phyloP scores from a whole-genome alignment of 2,888 invertebrate species.

The Druceiella hillmani region DNA sequence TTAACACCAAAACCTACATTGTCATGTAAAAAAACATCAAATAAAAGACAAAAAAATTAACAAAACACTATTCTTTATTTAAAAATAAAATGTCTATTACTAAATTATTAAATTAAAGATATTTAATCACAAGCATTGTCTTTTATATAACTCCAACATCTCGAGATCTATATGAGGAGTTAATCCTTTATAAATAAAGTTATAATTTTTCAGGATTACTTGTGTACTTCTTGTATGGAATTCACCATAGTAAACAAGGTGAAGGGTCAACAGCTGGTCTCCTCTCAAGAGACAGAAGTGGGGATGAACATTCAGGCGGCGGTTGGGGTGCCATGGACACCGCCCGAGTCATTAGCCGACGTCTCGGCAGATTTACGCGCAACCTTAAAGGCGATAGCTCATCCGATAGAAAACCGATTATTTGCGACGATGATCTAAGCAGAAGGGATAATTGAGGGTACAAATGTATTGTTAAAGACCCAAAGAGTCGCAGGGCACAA shows the following conservation, averaged over 20 bases:
- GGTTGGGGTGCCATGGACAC: slow-evolving; percentile 49
- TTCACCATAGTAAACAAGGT: slow-evolving; percentile 79
- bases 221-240: slow-evolving; percentile 80
- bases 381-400: slow-evolving; percentile 34
- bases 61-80: no score
- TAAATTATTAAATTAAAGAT: no score
- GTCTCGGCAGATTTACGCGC: slow-evolving; percentile 38
- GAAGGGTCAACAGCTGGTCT: slow-evolving; percentile 45
- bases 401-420: slow-evolving; percentile 41
- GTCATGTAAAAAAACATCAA: no score
- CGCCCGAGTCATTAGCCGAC: slow-evolving; percentile 38
- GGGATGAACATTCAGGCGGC: slow-evolving; percentile 33
- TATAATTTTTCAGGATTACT: slow-evolving; percentile 58
- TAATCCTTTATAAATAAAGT: no score
- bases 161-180: no score
- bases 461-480: no score
- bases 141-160: no score
- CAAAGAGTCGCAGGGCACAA: no score
- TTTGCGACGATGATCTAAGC: slow-evolving; percentile 42
- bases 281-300: slow-evolving; percentile 38
- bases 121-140: no score
- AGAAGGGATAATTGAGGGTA: slow-evolving; percentile 42
- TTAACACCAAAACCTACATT: no score
- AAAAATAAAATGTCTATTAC: no score
- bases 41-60: no score